Evolutionary conservation across 37 sponge, comb jelly and placozoan species (phyloP).

Genomic region (Eunapius fragilis): DNA sequence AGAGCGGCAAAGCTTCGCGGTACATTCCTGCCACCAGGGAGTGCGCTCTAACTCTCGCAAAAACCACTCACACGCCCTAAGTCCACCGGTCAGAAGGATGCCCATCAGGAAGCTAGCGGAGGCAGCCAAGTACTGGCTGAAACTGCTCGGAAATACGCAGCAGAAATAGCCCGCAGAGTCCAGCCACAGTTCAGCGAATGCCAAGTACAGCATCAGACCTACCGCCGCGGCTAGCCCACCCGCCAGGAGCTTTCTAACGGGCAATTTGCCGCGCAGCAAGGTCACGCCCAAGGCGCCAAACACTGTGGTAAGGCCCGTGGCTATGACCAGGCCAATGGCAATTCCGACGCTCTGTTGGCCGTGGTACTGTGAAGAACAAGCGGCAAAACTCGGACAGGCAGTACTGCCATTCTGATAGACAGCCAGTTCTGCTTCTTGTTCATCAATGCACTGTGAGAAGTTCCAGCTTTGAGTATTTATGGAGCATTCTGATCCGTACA

Average conservation of each 20-base stretch:
- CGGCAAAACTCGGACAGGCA: no score
- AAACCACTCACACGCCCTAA: constrained; percentile 26
- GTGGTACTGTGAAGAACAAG: no score
- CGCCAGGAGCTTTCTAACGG: constrained; percentile 37
- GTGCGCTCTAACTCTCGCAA: constrained; percentile 55
- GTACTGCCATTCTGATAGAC: no score
- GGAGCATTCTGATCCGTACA: no score
- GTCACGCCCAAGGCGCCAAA: constrained; percentile 61
- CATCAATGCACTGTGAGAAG: no score
- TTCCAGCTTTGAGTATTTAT: no score
- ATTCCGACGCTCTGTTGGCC: constrained; percentile 13
- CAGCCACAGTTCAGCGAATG: constrained; percentile 64
- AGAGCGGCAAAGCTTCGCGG: no score
- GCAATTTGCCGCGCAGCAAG: constrained; percentile 50
- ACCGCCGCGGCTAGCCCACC: constrained; percentile 52
- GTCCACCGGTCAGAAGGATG: constrained; percentile 45
- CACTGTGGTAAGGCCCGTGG: constrained; percentile 66
- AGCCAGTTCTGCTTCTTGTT: no score
- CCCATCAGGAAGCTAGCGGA: constrained; percentile 63
- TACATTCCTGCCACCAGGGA: neutral
- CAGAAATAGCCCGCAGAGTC: constrained; percentile 60
- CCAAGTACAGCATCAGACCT: constrained; percentile 78
- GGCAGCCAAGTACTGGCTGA: neutral
- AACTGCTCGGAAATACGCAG: constrained; percentile 39
- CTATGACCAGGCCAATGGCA: constrained; percentile 74